phyloP scores from a whole-genome alignment of 2,888 invertebrate species.

The Clostera curtula region DNA sequence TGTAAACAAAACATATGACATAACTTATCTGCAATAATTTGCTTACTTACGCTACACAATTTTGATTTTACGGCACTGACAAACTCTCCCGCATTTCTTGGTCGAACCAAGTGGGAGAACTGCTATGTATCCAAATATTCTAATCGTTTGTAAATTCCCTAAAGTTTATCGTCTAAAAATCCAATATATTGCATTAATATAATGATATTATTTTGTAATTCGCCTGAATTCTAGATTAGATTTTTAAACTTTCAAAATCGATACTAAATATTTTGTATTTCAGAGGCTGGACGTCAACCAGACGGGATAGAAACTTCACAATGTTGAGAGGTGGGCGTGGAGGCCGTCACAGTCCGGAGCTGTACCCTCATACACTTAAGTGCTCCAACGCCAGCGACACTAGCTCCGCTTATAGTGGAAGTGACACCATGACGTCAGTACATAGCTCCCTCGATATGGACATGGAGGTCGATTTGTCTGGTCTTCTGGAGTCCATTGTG shows the following conservation, averaged over 20 bases:
- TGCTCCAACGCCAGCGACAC: slow-evolving; percentile 90
- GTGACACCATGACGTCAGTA: slow-evolving; percentile 95
- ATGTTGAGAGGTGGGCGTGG: slow-evolving; percentile 76
- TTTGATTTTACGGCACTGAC: slow-evolving; percentile 14
- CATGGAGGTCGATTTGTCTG: slow-evolving; percentile 92
- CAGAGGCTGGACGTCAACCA: slow-evolving; percentile 53
- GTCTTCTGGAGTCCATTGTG: slow-evolving; percentile 95
- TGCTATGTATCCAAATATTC: no score
- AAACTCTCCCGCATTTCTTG: slow-evolving; percentile 35
- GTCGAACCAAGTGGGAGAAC: slow-evolving; percentile 15
- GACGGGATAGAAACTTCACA: slow-evolving; percentile 58
- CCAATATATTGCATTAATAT: no score
- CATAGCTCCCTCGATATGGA: slow-evolving; percentile 88
- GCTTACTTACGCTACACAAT: slow-evolving; percentile 12
- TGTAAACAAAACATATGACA: slow-evolving; percentile 21
- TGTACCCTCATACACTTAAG: slow-evolving; percentile 90
- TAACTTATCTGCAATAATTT: slow-evolving; percentile 20
- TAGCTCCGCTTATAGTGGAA: slow-evolving; percentile 96
- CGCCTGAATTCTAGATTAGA: no score
- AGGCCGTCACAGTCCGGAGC: slow-evolving; percentile 80
- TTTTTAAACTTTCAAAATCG: no score
- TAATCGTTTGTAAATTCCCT: no score
- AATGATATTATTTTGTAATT: no score
- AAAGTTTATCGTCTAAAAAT: no score
- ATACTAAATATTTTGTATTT: slow-evolving; percentile 26